phyloP scores from a whole-genome alignment of 2,888 invertebrate genomes.

The Thumatha senex region DNA sequence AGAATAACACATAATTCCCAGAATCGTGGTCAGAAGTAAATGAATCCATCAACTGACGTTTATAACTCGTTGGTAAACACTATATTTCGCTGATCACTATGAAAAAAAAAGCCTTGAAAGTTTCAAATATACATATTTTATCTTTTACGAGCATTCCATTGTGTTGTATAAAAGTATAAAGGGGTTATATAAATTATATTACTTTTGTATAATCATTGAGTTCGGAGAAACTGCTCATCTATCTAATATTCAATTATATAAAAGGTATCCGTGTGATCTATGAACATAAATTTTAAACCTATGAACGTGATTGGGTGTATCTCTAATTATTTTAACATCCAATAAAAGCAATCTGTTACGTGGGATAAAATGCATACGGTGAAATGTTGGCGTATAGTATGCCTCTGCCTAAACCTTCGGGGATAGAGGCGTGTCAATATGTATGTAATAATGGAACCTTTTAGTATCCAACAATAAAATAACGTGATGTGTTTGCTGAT shows the following conservation, averaged over 20 bases:
- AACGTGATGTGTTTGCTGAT: too few species aligned
- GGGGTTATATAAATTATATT: slow-evolving; percentile 7
- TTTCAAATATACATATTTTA: slow-evolving; percentile 6
- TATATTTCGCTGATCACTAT: background rate
- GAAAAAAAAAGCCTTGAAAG: slow-evolving; percentile 2
- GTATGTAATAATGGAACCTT: too few species aligned
- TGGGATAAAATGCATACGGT: too few species aligned
- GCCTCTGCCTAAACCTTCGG: too few species aligned
- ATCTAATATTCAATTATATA: background rate
- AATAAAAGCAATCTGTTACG: too few species aligned
- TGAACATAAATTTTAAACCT: too few species aligned
- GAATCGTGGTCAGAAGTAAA: background rate
- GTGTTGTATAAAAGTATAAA: slow-evolving; percentile 4
- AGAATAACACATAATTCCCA: background rate
- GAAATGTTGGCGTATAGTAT: too few species aligned
- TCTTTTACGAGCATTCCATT: slow-evolving; percentile 2
- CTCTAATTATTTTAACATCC: too few species aligned
- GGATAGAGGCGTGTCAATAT: too few species aligned
- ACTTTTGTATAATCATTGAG: background rate
- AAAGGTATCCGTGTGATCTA: too few species aligned
- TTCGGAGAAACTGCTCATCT: slow-evolving; percentile 2
- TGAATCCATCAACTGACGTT: slow-evolving; percentile 2
- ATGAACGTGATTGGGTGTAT: too few species aligned
- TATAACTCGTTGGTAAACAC: background rate
- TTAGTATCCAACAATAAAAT: too few species aligned